These are phyloP conservation scores for Cheilosia variabilis DNA, from an alignment of 2,888 invertebrate genomes.

Conservation along the genomic window DNA sequence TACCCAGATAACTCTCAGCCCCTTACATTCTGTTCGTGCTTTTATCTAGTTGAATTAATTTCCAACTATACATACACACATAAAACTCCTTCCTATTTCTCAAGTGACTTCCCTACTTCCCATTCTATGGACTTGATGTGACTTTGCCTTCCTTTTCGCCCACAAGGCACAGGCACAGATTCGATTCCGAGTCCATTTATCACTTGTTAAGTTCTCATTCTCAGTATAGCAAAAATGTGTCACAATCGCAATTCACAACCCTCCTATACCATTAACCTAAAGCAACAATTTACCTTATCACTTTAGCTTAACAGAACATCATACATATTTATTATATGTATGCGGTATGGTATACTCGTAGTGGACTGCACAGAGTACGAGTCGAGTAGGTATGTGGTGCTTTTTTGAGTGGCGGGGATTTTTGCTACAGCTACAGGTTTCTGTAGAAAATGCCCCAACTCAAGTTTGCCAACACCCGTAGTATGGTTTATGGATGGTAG, in stretches of 20 bases:
- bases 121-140: constrained; percentile 24
- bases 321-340: constrained; percentile 14
- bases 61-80: constrained; percentile 7
- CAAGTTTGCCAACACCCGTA: constrained; percentile 31
- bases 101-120: constrained; percentile 22
- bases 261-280: constrained; percentile 30
- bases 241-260: constrained; percentile 10
- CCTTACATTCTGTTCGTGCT: constrained; percentile 23
- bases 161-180: constrained; percentile 23
- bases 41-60: constrained; percentile 55
- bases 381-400: constrained; percentile 10
- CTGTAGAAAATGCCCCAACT: constrained; percentile 39
- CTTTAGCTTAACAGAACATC: constrained; percentile 35
- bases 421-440: constrained; percentile 51
- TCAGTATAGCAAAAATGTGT: constrained; percentile 31
- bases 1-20: neutral
- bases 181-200: constrained; percentile 28
- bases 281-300: constrained; percentile 59
- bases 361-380: neutral
- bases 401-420: constrained; percentile 47
- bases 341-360: neutral
- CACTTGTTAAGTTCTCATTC: constrained; percentile 63
- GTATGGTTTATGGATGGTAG: neutral
- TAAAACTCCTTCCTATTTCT: constrained; percentile 14
- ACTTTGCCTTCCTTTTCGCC: constrained; percentile 22